These are phyloP conservation scores for Heliconius cydno DNA, from an alignment of 2,888 invertebrate genomes.

Conservation along the genomic window DNA sequence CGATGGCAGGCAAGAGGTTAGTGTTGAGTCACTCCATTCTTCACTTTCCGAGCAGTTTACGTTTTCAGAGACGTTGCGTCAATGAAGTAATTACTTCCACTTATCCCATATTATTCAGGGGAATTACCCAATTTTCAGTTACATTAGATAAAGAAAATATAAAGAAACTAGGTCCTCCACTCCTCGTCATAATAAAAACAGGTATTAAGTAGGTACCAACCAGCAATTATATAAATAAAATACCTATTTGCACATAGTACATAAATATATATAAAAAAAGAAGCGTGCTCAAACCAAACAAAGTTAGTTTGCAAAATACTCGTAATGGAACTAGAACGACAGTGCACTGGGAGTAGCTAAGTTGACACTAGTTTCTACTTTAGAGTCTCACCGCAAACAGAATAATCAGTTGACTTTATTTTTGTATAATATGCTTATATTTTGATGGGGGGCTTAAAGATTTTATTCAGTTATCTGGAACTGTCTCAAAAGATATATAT, in stretches of 20 bases:
- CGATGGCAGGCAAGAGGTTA: neutral
- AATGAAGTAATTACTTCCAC: neutral
- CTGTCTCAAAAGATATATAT: neutral
- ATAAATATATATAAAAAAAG: neutral
- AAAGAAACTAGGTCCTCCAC: no score
- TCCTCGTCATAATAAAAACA: no score
- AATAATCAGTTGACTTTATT: neutral
- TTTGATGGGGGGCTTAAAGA: neutral
- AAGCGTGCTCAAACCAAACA: neutral
- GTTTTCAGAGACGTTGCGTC: neutral
- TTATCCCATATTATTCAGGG: no score
- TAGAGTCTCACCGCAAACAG: slow-evolving; percentile 1
- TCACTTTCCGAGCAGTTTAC: neutral
- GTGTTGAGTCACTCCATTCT: neutral
- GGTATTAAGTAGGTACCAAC: no score
- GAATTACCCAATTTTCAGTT: no score
- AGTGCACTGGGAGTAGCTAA: slow-evolving; percentile 3
- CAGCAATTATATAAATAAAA: no score
- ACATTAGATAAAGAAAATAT: no score
- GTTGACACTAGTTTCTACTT: neutral
- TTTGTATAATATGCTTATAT: neutral
- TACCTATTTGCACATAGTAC: neutral
- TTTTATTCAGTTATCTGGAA: neutral
- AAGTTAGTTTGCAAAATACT: slow-evolving; percentile 11
- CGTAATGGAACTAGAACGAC: neutral